Evolutionary conservation across 2,113 vertebrate species (phyloP), one percentile per base, ranked within the genome.

Genomic region (Marmota monax): DNA sequence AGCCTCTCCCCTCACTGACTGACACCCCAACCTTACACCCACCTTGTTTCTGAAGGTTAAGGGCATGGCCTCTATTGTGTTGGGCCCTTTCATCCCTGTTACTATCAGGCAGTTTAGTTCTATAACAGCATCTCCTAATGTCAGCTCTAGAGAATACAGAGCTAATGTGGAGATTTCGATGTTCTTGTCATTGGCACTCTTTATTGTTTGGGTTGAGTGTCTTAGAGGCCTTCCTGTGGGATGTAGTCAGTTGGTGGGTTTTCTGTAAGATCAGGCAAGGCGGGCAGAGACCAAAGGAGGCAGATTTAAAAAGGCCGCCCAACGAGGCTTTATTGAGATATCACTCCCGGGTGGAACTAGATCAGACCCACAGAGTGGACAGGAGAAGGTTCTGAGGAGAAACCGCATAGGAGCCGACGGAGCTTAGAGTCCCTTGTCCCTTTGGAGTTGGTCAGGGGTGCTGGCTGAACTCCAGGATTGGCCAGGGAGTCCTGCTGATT

Each of bases 41-140:
- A 70, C 77, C 45, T 79, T 80, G 12, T 70, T 90, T 80, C 88
- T 70, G 76, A 70, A 90, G 77, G 63, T 70, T 70, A 69, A 80
- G 88, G 70, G 48, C n/a, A n/a, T 39, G 72, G 16, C 61, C 39
- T 58, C 58, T 84, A 45, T 84, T 69, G 69, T 13, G 25, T 65
- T n/a, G 78, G 22, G 7, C 61, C 32, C 63, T 77, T 61, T 78
- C 61, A 42, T 84, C 51, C 18, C 39, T 34, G 51, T 78, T 51
- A 45, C 16, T 4, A 45, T 37, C 20, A 69, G 48, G 61, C 23
- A 61, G 73, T 39, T 90, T 76, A 70, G 72, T 37, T 39, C 14
- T 25, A 14, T 58, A 56, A 34, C 51, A 13, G 48, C 20, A 45
- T 23, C 25, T 58, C 63, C 34, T 51, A 17, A 23, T 12, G 20